Evolutionary conservation across 2,888 invertebrate species (phyloP).

Genomic region (Tuberolachnus salignus): DNA sequence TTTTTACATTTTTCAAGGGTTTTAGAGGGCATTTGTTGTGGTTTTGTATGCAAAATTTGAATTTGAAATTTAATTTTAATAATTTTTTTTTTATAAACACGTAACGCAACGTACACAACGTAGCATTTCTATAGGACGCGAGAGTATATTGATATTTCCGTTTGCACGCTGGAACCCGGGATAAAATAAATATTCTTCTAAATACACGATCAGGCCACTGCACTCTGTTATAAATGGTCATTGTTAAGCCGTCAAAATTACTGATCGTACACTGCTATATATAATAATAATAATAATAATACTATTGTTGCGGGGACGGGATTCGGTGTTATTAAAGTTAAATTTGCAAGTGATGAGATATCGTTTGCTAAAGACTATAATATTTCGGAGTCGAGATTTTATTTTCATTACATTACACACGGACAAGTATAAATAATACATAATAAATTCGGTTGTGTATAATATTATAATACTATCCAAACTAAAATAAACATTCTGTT

Average conservation of each 20-base stretch:
- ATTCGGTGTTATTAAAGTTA: constrained; percentile 23
- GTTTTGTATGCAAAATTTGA: no score
- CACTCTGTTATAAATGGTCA: constrained; percentile 8
- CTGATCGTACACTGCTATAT: constrained; percentile 2
- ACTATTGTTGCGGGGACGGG: neutral
- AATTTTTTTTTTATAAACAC: no score
- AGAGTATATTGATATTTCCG: neutral
- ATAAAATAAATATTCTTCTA: neutral
- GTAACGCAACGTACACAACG: neutral
- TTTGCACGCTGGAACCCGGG: neutral
- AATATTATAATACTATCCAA: neutral
- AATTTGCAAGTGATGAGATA: constrained; percentile 29
- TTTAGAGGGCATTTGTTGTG: no score
- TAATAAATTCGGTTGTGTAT: neutral
- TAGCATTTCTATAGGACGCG: neutral
- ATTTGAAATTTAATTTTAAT: no score
- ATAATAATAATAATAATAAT: no score
- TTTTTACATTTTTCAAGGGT: no score
- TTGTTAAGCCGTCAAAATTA: constrained; percentile 7
- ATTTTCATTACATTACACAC: constrained; percentile 19
- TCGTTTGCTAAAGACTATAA: constrained; percentile 19
- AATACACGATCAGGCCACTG: constrained; percentile 14
- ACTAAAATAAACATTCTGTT: constrained; percentile 7
- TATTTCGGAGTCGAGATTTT: neutral
- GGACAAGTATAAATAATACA: constrained; percentile 10